A percentile compares a stretch with the other conserved stretches of the same genome.
Conservation (phyloP, 2,888 invertebrate genomes). For the Melieria picta region DNA sequence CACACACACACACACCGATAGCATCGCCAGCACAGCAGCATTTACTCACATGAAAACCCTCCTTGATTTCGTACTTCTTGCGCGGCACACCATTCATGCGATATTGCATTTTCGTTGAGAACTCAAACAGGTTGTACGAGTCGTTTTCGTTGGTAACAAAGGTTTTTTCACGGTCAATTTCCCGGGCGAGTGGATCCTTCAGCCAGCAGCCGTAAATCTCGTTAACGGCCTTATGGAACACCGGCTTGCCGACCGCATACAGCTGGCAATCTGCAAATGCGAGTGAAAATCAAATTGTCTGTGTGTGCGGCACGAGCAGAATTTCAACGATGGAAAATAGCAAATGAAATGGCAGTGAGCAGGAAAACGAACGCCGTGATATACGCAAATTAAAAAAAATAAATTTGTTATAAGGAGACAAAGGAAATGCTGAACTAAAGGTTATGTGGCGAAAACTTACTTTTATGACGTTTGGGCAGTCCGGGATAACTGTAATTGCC, state of each 20-base stretch:
- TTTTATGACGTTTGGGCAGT: conserved; percentile 65
- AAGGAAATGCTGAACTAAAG: background rate
- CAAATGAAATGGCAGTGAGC: background rate
- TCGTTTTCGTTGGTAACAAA: conserved; percentile 87
- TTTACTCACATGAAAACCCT: conserved; percentile 65
- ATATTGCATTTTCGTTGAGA: conserved; percentile 77
- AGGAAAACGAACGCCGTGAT: background rate
- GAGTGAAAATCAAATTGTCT: background rate
- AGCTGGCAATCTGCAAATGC: conserved; percentile 79
- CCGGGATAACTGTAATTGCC: conserved; percentile 72
- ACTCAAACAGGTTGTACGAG: conserved; percentile 80
- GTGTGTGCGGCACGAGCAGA: background rate
- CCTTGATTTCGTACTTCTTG: conserved; percentile 61
- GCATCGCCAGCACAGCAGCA: no score
- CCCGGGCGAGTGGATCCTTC: conserved; percentile 71
- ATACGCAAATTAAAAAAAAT: background rate
- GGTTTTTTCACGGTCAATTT: conserved; percentile 71
- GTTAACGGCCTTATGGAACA: conserved; percentile 84
- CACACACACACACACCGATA: no score
- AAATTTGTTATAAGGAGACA: background rate
- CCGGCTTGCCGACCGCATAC: conserved; percentile 93
- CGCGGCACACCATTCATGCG: conserved; percentile 70
- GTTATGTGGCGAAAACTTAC: conserved; percentile 48
- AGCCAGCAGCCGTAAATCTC: conserved; percentile 87
- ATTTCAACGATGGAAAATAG: background rate